Evolutionary conservation across 2,888 invertebrate species (phyloP), one percentile per base, ranked within the genome.

Genomic region (Odontocolon sp.): DNA sequence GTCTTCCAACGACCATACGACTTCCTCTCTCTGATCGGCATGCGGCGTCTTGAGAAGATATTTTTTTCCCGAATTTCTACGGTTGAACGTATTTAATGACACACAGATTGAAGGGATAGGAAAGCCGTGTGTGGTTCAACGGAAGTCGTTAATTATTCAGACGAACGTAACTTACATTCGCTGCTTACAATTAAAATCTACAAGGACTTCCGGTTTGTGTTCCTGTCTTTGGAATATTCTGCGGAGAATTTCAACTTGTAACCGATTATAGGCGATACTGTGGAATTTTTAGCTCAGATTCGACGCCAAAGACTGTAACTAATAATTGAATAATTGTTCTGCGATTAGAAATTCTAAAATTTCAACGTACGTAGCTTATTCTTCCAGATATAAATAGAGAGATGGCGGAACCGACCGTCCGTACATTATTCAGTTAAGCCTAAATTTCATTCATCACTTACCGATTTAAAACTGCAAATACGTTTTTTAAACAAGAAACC

Each of bases 1-100:
- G 84, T 86, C 80, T 86, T 63, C 83, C 77, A 81, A 61, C 36
- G 63, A 64, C 40, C 63, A 79, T 85, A 86, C 83, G 82, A 86
- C 86, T 87, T 86, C 86, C 85, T 83, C 83, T 83, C 61, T 16
- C 18, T 11, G 54, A 52, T 68, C 61, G 28, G 40, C 71, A 47
- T 6, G 38, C 47, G 45, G 64, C 38, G 36, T 68, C 64, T 59
- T 45, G 42, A n/a, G n/a, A n/a, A n/a, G 36, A 26, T 67, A 61
- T 61, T 73, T 23, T 54, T 40, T 47, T 42, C 23, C n/a, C 21
- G 23, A 23, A 68, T 64, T 68, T 33, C 54, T 47, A 67, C 67
- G 64, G 42, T 26, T 52, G 38, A 66, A 56, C 47, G 67, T 23
- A 63, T 63, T 71, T 71, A 71, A 71, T 63, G 71, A 71, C 61